phyloP scores from a whole-genome alignment of 64 coral and sea anemone genomes.

The Dendrophyllia cribrosa region DNA sequence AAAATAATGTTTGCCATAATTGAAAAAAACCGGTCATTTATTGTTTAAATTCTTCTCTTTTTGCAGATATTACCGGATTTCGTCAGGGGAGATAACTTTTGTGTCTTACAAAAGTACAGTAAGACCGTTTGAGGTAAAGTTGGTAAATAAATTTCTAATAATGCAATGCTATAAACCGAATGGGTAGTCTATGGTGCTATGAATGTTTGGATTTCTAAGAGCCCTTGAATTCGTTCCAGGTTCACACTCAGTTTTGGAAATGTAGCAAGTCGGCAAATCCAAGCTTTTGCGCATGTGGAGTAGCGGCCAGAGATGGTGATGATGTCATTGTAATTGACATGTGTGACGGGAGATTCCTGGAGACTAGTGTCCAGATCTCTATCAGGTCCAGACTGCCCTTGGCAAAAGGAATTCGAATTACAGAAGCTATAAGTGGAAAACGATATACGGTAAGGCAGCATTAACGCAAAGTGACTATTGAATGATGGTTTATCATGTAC shows the following conservation, averaged over 20 bases:
- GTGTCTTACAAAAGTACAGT: constrained; percentile 58
- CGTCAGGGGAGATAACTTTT: constrained; percentile 5
- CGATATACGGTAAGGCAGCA: constrained; percentile 77
- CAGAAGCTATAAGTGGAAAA: constrained; percentile 82
- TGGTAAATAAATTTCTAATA: too few relatives aligned
- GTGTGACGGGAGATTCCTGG: constrained; percentile 75
- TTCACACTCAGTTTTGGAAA: constrained; percentile 75
- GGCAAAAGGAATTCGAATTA: constrained; percentile 73
- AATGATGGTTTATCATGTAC: too few relatives aligned
- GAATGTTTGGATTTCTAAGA: too few relatives aligned
- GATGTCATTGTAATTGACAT: constrained; percentile 91
- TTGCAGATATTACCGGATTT: constrained; percentile 4
- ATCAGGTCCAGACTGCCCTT: constrained; percentile 71
- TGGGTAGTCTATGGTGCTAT: too few relatives aligned
- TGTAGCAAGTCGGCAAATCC: constrained; percentile 64
- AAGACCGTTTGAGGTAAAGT: constrained; percentile 57
- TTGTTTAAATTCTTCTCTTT: neutral
- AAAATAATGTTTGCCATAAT: too few relatives aligned
- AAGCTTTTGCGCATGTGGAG: constrained; percentile 78
- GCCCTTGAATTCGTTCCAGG: constrained; percentile 30
- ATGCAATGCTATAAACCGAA: too few relatives aligned
- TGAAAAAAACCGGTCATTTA: neutral
- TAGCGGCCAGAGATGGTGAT: constrained; percentile 77
- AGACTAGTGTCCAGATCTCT: constrained; percentile 80
- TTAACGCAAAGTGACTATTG: neutral